Percentiles rank a stretch among this genome's conserved stretches.
Conservation (phyloP, 1,140 invertebrate species). For the Drosophila dunni region DNA sequence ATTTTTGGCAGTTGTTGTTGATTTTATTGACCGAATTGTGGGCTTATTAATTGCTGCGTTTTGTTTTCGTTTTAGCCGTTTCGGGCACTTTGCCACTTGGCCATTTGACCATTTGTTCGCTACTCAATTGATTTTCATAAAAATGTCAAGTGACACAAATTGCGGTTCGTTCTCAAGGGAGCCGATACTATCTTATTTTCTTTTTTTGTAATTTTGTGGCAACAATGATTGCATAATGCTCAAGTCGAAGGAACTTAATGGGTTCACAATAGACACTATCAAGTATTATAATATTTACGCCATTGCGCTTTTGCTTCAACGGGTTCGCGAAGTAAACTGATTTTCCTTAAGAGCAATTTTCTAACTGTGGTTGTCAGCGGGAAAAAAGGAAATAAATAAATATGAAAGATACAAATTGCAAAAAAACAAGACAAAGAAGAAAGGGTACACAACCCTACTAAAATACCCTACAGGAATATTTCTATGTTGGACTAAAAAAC, state of each 20-base stretch:
- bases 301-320: conserved; percentile 28
- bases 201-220: background rate
- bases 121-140: conserved; percentile 61
- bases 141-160: conserved; percentile 23
- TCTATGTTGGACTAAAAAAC: too few relatives aligned
- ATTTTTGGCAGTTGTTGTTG: conserved; percentile 61
- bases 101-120: conserved; percentile 21
- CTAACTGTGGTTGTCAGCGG: conserved; percentile 17
- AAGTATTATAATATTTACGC: background rate
- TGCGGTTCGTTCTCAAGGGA: background rate
- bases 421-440: background rate
- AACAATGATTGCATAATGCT: conserved; percentile 23
- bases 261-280: background rate
- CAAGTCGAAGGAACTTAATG: background rate
- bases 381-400: conserved; percentile 5
- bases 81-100: conserved; percentile 58
- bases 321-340: conserved; percentile 69
- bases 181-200: background rate
- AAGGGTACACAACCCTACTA: too few relatives aligned
- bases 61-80: conserved; percentile 27
- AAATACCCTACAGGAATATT: conserved; percentile 2
- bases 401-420: conserved; percentile 28
- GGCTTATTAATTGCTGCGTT: conserved; percentile 67
- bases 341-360: conserved; percentile 39
- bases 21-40: conserved; percentile 74